A percentile compares a stretch with the other conserved stretches of the same genome.
Conservation (phyloP, 2,888 invertebrate species). For the Noctua janthina region DNA sequence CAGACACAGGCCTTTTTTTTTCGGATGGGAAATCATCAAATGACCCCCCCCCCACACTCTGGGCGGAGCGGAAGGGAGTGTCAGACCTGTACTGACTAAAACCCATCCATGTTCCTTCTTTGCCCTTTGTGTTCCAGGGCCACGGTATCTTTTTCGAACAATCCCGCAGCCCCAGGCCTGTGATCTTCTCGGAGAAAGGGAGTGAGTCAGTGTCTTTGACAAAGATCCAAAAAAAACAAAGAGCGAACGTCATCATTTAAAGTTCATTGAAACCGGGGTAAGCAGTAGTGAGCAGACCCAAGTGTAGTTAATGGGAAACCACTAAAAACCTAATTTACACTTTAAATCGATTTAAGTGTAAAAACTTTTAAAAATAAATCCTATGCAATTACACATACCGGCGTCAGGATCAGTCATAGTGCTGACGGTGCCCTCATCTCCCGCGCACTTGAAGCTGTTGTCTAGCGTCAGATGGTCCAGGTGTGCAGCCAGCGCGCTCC, state of each 20-base stretch:
- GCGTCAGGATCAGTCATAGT: slow-evolving; percentile 78
- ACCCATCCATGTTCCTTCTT: too few species aligned
- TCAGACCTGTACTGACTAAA: too few species aligned
- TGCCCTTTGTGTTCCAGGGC: too few species aligned
- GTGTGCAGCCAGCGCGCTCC: slow-evolving; percentile 94
- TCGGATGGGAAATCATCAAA: too few species aligned
- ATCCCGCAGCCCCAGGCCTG: too few species aligned
- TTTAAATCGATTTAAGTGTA: neutral
- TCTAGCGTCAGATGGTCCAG: slow-evolving; percentile 94
- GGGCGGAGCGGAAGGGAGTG: too few species aligned
- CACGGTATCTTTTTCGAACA: too few species aligned
- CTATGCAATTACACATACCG: slow-evolving; percentile 67
- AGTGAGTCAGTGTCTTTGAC: neutral
- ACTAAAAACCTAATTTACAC: neutral
- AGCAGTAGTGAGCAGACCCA: neutral
- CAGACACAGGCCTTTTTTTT: neutral
- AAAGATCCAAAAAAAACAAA: neutral
- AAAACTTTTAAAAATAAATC: neutral
- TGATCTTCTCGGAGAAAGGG: neutral
- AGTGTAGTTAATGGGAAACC: neutral
- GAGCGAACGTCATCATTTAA: neutral
- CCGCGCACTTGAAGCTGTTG: slow-evolving; percentile 93
- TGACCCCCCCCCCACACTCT: too few species aligned
- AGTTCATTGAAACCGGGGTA: neutral
- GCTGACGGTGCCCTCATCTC: slow-evolving; percentile 89